phyloP scores from a whole-genome alignment of 2,797 vertebrate species.

The Alauda arvensis region DNA sequence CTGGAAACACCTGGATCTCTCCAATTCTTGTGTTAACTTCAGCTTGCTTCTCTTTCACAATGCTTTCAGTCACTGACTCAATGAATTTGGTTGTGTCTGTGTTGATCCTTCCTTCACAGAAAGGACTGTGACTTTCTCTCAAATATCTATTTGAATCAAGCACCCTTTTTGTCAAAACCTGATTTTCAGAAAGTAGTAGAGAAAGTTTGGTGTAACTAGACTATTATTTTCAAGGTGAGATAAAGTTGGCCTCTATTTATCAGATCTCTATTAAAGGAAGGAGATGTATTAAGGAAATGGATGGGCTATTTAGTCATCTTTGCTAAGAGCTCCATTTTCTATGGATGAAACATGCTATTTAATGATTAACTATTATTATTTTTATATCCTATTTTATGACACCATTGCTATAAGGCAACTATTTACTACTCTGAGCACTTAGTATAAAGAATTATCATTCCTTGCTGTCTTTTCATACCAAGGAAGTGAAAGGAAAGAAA shows the following conservation, averaged over 20 bases:
- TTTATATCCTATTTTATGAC: slow-evolving; percentile 29
- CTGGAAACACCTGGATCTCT: background rate
- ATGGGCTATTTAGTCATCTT: slow-evolving; percentile 12
- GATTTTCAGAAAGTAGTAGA: background rate
- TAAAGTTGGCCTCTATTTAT: background rate
- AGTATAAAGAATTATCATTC: background rate
- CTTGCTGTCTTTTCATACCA: background rate
- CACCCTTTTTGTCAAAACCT: background rate
- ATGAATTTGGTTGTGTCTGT: background rate
- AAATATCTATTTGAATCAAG: background rate
- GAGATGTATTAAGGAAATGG: slow-evolving; percentile 21
- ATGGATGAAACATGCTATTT: background rate
- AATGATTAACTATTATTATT: slow-evolving; percentile 41
- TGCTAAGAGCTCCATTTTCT: slow-evolving; percentile 31
- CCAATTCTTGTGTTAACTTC: background rate
- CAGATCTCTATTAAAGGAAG: background rate
- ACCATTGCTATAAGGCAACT: slow-evolving; percentile 15
- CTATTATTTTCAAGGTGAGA: slow-evolving; percentile 7
- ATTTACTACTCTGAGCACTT: slow-evolving; percentile 27
- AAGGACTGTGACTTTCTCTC: background rate
- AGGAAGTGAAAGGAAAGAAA: background rate
- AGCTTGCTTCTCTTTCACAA: background rate
- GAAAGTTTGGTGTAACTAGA: background rate
- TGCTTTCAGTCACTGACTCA: background rate
- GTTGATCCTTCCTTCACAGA: background rate